phyloP scores from a whole-genome alignment of 2,797 vertebrate genomes.

The Spheniscus humboldti region DNA sequence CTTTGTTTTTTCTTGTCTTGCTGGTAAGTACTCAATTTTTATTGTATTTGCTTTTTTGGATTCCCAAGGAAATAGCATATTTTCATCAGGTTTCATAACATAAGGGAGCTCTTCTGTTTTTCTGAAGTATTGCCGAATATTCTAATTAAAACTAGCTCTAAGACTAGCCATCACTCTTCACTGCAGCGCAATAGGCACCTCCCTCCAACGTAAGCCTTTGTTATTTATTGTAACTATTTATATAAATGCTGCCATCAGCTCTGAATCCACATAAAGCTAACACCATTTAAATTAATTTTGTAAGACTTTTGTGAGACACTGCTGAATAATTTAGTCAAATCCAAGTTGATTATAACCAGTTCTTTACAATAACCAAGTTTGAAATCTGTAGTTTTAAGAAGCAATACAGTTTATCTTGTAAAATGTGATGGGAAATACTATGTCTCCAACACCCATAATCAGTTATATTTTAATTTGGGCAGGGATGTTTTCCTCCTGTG shows the following conservation, averaged over 20 bases:
- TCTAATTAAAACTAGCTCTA: neutral
- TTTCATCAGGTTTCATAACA: neutral
- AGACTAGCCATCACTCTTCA: neutral
- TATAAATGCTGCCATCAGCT: neutral
- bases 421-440: neutral
- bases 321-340: conserved; percentile 25
- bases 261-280: neutral
- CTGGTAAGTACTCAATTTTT: conserved; percentile 7
- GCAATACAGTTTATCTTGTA: neutral
- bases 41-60: neutral
- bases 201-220: neutral
- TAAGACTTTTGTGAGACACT: neutral
- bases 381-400: neutral
- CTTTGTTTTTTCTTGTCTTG: neutral
- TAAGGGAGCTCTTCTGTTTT: neutral
- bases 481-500: neutral
- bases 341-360: neutral
- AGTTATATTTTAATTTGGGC: neutral
- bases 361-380: neutral
- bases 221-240: conserved; percentile 1
- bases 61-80: neutral
- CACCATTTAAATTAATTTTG: conserved; percentile 4
- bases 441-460: neutral
- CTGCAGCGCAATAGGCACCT: neutral
- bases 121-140: neutral